These are phyloP conservation scores for Sander vitreus DNA, from an alignment of 2,113 vertebrate species.

Conservation along the genomic window DNA sequence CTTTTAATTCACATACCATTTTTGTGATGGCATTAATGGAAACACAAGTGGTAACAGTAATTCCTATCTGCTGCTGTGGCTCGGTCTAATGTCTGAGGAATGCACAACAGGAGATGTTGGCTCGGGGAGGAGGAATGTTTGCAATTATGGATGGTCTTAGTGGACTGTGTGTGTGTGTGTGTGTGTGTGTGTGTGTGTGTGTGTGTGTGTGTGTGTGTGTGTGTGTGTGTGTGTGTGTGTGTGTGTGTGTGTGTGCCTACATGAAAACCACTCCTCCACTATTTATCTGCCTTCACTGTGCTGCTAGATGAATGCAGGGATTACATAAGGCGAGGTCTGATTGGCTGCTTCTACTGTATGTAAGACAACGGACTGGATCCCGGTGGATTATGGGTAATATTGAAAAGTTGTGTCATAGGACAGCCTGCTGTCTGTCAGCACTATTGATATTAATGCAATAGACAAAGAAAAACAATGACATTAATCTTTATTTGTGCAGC, in stretches of 20 bases:
- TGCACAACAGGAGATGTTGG: slow-evolving; percentile 57
- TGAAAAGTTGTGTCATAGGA: slow-evolving; percentile 47
- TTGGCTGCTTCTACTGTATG: slow-evolving; percentile 58
- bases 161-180: slow-evolving; percentile 31
- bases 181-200: not conserved
- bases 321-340: slow-evolving; percentile 72
- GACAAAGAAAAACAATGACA: slow-evolving; percentile 1
- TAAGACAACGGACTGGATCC: slow-evolving; percentile 32
- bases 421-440: slow-evolving; percentile 41
- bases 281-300: slow-evolving; percentile 35
- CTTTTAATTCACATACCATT: slow-evolving; percentile 22
- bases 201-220: slow-evolving; percentile 23
- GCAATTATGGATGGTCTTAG: slow-evolving; percentile 56
- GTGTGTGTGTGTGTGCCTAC: not conserved
- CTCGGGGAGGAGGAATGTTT: slow-evolving; percentile 70
- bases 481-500: slow-evolving; percentile 25
- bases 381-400: slow-evolving; percentile 72
- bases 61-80: slow-evolving; percentile 61
- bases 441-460: slow-evolving; percentile 36
- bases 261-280: slow-evolving; percentile 35
- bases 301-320: slow-evolving; percentile 47
- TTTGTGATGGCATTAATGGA: slow-evolving; percentile 61
- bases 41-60: slow-evolving; percentile 44
- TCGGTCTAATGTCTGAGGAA: slow-evolving; percentile 70
- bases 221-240: not conserved